These are phyloP conservation scores for Ceratosolen fusciceps DNA, from an alignment of 1,140 invertebrate genomes.

Conservation along the genomic window DNA sequence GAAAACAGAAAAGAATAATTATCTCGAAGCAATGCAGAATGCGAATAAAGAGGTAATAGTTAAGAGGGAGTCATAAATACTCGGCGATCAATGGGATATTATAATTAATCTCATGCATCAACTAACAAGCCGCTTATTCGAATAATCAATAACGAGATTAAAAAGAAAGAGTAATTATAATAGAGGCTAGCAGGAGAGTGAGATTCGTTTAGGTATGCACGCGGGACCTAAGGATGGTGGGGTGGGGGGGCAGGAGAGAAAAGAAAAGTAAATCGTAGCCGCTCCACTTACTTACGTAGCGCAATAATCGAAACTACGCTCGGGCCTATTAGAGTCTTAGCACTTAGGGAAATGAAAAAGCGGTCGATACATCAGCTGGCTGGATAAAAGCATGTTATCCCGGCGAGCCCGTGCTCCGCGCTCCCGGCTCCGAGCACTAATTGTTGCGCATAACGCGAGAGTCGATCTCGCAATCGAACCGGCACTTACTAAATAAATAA, in stretches of 20 bases:
- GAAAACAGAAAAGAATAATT: no score
- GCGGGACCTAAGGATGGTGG: no score
- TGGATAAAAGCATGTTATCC: constrained; percentile 15
- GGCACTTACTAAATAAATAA: constrained; percentile 25
- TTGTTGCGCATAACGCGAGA: constrained; percentile 22
- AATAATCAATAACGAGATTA: background rate
- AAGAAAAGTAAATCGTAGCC: background rate
- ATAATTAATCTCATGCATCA: background rate
- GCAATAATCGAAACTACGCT: constrained; percentile 6
- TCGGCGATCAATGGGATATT: background rate
- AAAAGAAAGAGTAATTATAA: background rate
- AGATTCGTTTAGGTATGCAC: background rate
- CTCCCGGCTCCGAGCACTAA: constrained; percentile 20
- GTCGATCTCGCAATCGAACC: constrained; percentile 19
- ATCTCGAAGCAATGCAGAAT: background rate
- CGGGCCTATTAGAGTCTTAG: background rate
- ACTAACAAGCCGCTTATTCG: background rate
- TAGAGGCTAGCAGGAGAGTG: no score
- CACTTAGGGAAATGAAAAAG: constrained; percentile 17
- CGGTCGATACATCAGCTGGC: background rate
- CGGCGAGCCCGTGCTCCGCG: constrained; percentile 9
- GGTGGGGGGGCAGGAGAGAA: no score
- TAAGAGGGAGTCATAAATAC: background rate
- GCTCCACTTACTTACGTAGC: constrained; percentile 9
- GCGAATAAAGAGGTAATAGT: background rate